Base-by-base conservation (phyloP, 30 jellyfish, hydroid and myxozoan species). In the Sanderia malayensis region DNA sequence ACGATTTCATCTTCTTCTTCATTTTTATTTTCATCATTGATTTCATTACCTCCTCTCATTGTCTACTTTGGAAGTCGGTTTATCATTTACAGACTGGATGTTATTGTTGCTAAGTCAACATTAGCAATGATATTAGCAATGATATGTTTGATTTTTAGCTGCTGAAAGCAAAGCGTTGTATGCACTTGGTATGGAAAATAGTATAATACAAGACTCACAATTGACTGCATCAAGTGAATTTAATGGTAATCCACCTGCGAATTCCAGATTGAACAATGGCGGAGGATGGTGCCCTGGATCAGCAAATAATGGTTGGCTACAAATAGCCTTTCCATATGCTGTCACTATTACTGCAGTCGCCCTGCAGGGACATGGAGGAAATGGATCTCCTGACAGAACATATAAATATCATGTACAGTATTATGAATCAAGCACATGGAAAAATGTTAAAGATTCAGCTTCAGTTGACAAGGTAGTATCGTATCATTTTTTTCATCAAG, bases 341-440 rank as follows among this genome's bases (percentile, higher is more conserved):
- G 70, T 83, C 88, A 46, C 70, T 1, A 52, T 83, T 20, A 61
- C 84, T n/a, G 87, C 82, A 1, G 45, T 72, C 25, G 78, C 87
- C 1, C 27, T 64, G 13, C 95, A 83, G 62, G 95, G 95, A 23
- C 86, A 83, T 63, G 83, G 79, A 0, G 49, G 60, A 0, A 0
- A 31, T 41, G 31, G 11, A 4, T 81, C 94, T 6, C 3, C 2
- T 2, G 80, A 83, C 78, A 63, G 71, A 32, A 57, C 63, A 1
- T 65, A 59, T 44, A 25, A 24, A 29, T 68, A 71, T 29, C 61
- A 68, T 22, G 44, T 68, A n/a, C 71, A 25, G 78, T 74, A 74
- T 70, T 33, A 23, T 15, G 62, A 24, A 9, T 23, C 61, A 17
- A 0, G 34, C 9, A 28, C 62, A 2, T 74, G 72, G 70, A 13